These are phyloP conservation scores for Gastrophysa polygoni DNA, from an alignment of 2,888 invertebrate genomes.

Conservation along the genomic window DNA sequence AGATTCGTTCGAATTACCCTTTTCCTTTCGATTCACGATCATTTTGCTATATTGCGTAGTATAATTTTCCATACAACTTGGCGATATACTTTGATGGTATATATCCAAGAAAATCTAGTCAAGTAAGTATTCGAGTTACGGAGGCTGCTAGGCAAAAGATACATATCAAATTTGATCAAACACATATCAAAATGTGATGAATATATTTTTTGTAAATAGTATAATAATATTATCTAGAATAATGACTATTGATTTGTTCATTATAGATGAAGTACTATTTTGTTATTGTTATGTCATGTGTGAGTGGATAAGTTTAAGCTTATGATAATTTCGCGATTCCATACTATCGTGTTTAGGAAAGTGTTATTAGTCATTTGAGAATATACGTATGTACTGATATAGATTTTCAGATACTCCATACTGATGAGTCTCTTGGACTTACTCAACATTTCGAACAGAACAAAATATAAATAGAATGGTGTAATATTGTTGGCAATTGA, in stretches of 20 bases:
- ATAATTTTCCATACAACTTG: background rate
- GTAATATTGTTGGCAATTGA: no score
- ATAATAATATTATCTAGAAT: conserved; percentile 23
- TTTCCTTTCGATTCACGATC: conserved; percentile 16
- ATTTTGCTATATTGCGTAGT: no score
- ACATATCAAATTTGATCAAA: conserved; percentile 38
- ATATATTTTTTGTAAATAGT: conserved; percentile 41
- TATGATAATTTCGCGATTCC: conserved; percentile 6
- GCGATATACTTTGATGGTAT: conserved; percentile 19
- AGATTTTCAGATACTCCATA: background rate
- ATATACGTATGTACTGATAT: no score
- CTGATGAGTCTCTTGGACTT: background rate
- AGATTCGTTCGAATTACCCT: background rate
- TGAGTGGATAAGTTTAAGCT: conserved; percentile 30
- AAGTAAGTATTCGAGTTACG: conserved; percentile 18
- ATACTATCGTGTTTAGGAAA: background rate
- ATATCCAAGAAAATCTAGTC: conserved; percentile 21
- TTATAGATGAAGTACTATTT: conserved; percentile 26
- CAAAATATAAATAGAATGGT: no score
- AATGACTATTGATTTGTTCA: conserved; percentile 21
- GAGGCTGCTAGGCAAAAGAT: conserved; percentile 35
- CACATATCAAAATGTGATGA: conserved; percentile 47
- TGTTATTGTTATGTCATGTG: conserved; percentile 31
- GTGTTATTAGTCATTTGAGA: no score
- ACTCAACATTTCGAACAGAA: background rate